Conservation (phyloP, 2,113 vertebrate genomes). For the Motacilla alba region DNA sequence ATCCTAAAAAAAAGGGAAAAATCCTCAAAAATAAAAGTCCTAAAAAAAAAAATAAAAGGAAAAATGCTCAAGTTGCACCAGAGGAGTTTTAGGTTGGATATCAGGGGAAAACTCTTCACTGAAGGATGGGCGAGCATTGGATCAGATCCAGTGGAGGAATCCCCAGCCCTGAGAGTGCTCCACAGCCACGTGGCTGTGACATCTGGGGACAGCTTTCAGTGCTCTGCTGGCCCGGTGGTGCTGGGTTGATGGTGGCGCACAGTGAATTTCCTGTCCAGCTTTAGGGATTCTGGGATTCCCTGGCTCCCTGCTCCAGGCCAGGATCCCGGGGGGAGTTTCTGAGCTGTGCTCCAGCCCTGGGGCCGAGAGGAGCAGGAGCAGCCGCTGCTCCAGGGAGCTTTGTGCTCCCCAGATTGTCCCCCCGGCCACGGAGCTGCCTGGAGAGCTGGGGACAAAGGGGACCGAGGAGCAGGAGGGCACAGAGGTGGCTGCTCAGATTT, state of each 20-base stretch:
- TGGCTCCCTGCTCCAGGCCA: not conserved
- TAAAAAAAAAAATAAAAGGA: too few relatives aligned
- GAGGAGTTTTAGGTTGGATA: not conserved
- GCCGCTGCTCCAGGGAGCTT: not conserved
- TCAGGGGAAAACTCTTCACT: too few relatives aligned
- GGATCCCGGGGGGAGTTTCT: not conserved
- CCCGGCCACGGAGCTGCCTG: not conserved
- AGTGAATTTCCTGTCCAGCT: not conserved
- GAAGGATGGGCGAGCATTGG: not conserved
- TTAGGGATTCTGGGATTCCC: fast-evolving
- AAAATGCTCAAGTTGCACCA: fast-evolving
- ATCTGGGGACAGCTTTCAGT: not conserved
- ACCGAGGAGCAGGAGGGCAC: not conserved
- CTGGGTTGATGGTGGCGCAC: fast-evolving
- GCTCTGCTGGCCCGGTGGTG: not conserved
- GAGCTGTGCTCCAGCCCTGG: not conserved
- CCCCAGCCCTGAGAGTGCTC: not conserved
- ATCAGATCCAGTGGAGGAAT: not conserved
- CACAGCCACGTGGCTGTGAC: not conserved
- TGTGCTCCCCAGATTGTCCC: not conserved
- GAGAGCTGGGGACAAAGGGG: not conserved
- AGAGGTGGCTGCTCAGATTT: not conserved
- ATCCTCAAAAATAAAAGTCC: too few relatives aligned
- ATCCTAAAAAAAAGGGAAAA: too few relatives aligned
- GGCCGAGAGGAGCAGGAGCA: not conserved